A percentile compares a stretch with the other conserved stretches of the same genome.
These are phyloP conservation scores for Lochmaea crataegi DNA, from an alignment of 2,888 invertebrate genomes.

Conservation along the genomic window DNA sequence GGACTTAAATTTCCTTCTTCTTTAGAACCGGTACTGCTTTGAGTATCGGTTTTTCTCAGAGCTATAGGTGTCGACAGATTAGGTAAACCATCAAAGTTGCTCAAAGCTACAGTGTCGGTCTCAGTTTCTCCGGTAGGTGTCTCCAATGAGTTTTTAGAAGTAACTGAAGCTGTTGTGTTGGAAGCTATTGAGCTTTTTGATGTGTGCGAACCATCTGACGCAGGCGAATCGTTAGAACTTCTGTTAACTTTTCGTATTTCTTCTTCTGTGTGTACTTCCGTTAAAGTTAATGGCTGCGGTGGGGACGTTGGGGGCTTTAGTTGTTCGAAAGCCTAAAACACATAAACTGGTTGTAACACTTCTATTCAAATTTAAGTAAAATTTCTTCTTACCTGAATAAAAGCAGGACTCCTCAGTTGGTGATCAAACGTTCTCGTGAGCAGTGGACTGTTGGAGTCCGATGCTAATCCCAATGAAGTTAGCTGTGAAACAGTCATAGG, in stretches of 20 bases:
- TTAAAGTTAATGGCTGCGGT: slow-evolving; percentile 49
- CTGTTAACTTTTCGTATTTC: slow-evolving; percentile 49
- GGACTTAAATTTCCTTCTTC: slow-evolving; percentile 42
- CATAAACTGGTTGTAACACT: too few species aligned
- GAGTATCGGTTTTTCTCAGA: slow-evolving; percentile 11
- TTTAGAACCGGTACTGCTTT: slow-evolving; percentile 2
- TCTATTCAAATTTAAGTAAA: not conserved
- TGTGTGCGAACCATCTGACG: slow-evolving; percentile 58
- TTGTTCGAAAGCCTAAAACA: slow-evolving; percentile 51
- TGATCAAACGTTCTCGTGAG: slow-evolving; percentile 53
- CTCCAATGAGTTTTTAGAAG: slow-evolving; percentile 52
- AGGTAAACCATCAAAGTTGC: slow-evolving; percentile 24
- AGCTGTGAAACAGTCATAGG: slow-evolving; percentile 74
- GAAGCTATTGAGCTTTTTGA: slow-evolving; percentile 61
- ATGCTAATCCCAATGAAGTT: slow-evolving; percentile 66
- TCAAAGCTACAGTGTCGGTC: slow-evolving; percentile 22
- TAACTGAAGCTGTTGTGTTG: slow-evolving; percentile 58
- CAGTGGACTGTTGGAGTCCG: slow-evolving; percentile 67
- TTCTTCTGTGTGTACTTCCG: slow-evolving; percentile 55
- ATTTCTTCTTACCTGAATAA: slow-evolving; percentile 49
- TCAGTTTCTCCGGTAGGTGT: slow-evolving; percentile 45
- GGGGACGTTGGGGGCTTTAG: slow-evolving; percentile 33
- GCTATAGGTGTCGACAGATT: slow-evolving; percentile 28
- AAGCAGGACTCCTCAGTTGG: slow-evolving; percentile 50
- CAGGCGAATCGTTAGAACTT: slow-evolving; percentile 61